A percentile compares a stretch with the other conserved stretches of the same genome.
These are phyloP conservation scores for Corella eumyota DNA, from an alignment of 23 tunicate species.

Conservation along the genomic window DNA sequence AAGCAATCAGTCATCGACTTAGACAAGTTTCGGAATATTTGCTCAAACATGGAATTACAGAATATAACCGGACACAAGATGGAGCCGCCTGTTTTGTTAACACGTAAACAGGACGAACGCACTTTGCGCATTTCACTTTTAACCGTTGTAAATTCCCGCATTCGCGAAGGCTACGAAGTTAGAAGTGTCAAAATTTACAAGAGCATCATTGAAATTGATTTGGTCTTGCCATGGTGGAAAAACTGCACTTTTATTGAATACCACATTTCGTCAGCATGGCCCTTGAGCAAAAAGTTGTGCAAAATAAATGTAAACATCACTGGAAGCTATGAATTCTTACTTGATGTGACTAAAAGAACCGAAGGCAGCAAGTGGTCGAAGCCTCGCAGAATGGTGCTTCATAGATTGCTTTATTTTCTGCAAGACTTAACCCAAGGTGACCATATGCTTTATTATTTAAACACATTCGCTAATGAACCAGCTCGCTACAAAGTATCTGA, in stretches of 20 bases:
- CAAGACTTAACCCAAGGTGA: constrained; percentile 64
- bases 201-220: constrained; percentile 15
- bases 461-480: constrained; percentile 37
- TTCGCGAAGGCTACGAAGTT: constrained; percentile 60
- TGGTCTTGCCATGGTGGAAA: constrained; percentile 46
- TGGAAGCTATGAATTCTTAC: constrained; percentile 69
- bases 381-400: constrained; percentile 18
- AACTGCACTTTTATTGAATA: constrained; percentile 59
- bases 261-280: constrained; percentile 64
- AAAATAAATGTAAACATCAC: constrained; percentile 56
- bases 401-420: constrained; percentile 35
- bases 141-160: constrained; percentile 43
- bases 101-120: constrained; percentile 44
- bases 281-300: constrained; percentile 27
- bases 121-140: constrained; percentile 26
- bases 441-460: constrained; percentile 58
- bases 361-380: constrained; percentile 38
- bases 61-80: neutral
- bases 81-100: constrained; percentile 8
- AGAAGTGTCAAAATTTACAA: constrained; percentile 9
- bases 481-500: constrained; percentile 32
- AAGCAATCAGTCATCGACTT: neutral
- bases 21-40: constrained; percentile 6
- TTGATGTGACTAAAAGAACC: constrained; percentile 31
- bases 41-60: constrained; percentile 34